These are phyloP conservation scores for Leptoteleia sp. DNA, from an alignment of 1,140 invertebrate genomes.

Conservation along the genomic window DNA sequence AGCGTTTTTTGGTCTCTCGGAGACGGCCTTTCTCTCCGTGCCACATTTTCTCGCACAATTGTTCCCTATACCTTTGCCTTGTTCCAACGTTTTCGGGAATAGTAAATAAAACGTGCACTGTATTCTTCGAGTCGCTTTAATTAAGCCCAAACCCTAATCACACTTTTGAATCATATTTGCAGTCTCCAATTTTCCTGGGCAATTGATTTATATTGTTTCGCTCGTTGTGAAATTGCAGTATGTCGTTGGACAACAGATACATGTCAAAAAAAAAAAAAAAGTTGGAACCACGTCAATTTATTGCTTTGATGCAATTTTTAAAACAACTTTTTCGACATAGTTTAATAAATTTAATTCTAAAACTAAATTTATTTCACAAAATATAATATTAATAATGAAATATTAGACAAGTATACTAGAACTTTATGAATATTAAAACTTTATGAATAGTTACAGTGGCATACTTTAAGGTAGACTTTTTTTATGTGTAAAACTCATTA, in stretches of 20 bases:
- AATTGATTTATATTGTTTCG: constrained; percentile 21
- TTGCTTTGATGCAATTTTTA: not conserved
- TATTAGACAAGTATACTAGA: too few relatives aligned
- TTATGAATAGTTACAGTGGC: too few relatives aligned
- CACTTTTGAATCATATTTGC: constrained; percentile 4
- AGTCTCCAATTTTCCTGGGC: constrained; percentile 6
- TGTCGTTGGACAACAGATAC: not conserved
- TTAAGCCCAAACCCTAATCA: not conserved
- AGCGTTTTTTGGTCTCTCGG: not conserved
- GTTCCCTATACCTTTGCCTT: too few relatives aligned
- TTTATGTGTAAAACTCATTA: too few relatives aligned
- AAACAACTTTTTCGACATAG: not conserved
- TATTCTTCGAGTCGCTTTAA: constrained; percentile 2
- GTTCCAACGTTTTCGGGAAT: not conserved
- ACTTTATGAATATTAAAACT: too few relatives aligned
- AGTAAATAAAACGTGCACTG: constrained; percentile 6
- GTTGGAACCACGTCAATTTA: not conserved
- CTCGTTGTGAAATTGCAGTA: constrained; percentile 2
- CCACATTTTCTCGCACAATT: constrained; percentile 15
- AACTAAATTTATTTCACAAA: too few relatives aligned
- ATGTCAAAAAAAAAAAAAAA: too few relatives aligned
- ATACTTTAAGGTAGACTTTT: too few relatives aligned
- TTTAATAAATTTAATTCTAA: too few relatives aligned
- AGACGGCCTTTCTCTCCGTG: constrained; percentile 5
- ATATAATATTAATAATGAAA: too few relatives aligned